Evolutionary conservation across 2,888 invertebrate genomes (phyloP), one percentile per base, ranked within the genome.

Genomic region (Synergus itoensis): DNA sequence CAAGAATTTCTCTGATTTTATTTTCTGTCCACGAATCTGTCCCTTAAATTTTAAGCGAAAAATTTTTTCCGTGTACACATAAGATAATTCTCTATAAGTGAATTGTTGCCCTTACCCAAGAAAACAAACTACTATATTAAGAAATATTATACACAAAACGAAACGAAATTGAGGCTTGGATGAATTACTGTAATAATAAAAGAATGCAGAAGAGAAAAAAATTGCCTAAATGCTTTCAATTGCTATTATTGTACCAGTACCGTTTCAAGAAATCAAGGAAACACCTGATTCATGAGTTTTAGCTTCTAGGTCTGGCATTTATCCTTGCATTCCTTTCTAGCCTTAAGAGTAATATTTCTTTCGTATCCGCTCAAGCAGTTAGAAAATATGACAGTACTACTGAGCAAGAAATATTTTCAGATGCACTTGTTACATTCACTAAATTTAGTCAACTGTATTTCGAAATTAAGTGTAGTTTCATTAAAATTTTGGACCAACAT

Each of bases 251-350:
- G 11, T 28, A 1, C 11, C 14, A 62, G 21, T 14, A 11, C 12
- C 11, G 21, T 60, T 60, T 18, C 60, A 21, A 21, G 60, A 11
- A 62, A 62, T 62, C 28, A 62, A 62, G 60, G 60, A 62, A 62
- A 62, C 60, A 62, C 60, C 60, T 62, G 60, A 62, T 62, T 62
- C 60, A 28, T 62, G 21, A 62, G 18, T 28, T 60, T 62, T 28
- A 21, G 21, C 12, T 62, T 62, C 53, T 57, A 62, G 11, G 21
- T 62, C 21, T 62, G 14, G 7, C 60, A 62, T 62, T 12, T 62
- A 62, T 62, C 60, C 60, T 62, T 62, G 60, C 60, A 62, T 62
- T 62, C 60, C 60, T 62, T 12, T 62, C 18, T 62, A 62, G 18
- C n/a, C n/a, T 57, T 57, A 57, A 57, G 18, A 57, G 53, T 57